Base-by-base conservation (phyloP, 1,140 invertebrate genomes). In the Orussus abietinus region DNA sequence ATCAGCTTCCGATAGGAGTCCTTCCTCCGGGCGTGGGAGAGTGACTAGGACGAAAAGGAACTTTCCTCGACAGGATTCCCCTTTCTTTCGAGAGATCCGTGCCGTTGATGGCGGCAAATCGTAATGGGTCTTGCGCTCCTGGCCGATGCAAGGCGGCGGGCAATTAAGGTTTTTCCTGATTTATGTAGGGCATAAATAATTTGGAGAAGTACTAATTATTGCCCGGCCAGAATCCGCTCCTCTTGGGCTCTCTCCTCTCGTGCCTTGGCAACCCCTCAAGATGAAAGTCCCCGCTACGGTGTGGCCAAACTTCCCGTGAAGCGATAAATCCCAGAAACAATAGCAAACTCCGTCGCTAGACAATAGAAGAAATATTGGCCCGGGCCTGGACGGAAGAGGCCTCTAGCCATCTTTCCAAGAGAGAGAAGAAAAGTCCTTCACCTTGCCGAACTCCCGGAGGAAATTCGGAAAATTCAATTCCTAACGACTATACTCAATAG, bases 301-400 rank as follows among this genome's bases (percentile, higher is more conserved):
- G 47, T 57, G 46, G 49, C 58, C 59, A 66, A 69, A 69, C 60
- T 69, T 65, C 49, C 65, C 66, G 56, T 68, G 63, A 64, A 67
- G 55, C 62, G 62, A 68, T 69, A 69, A 69, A 69, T 69, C 66
- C 53, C 47, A 59, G 61, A 69, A 69, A 69, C 65, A 69, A 69
- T 69, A 66, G 64, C 57, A 68, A 68, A 68, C 65, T 66, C 61
- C 42, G 38, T 30, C 20, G 51, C 58, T 67, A 67, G 62, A 68
- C 63, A 69, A 69, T 69, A 66, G 65, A 66, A 69, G 62, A 69
- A 66, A 68, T 68, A 59, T 66, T 38, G 43, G 26, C 18, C 18
- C 36, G 25, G 25, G 32, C 22, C 22, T 47, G 41, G 43, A 59
- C 62, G 60, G 57, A 63, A 64, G 47, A 46, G 48, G 30, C 32